Conservation (phyloP, 2,797 vertebrate genomes). For the Sebastes cheni region DNA sequence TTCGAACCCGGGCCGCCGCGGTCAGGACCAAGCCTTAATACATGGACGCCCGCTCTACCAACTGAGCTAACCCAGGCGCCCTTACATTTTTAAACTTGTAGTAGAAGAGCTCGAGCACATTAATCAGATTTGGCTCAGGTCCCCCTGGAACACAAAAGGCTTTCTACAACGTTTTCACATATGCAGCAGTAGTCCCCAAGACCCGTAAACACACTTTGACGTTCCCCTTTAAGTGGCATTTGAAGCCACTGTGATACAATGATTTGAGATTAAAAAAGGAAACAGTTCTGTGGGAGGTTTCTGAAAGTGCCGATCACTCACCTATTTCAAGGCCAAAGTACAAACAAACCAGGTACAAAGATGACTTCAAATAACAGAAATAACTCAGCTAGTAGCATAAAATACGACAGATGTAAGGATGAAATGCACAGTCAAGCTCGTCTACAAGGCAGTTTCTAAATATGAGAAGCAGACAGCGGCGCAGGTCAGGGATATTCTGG, state of each 20-base stretch:
- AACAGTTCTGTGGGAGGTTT: neutral
- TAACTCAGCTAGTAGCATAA: neutral
- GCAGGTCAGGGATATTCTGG: constrained; percentile 19
- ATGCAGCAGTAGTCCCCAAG: neutral
- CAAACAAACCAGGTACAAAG: constrained; percentile 3
- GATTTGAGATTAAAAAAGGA: constrained; percentile 17
- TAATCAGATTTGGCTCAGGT: neutral
- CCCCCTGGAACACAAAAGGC: neutral
- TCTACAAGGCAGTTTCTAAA: constrained; percentile 1
- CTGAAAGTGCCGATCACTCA: neutral
- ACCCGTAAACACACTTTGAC: constrained; percentile 23
- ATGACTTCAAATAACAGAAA: neutral
- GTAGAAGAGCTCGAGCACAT: neutral
- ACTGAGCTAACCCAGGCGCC: too few relatives aligned
- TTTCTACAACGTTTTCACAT: neutral
- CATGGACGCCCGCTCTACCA: too few relatives aligned
- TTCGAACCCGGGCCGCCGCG: too few relatives aligned
- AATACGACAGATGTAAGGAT: constrained; percentile 11
- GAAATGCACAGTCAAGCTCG: neutral
- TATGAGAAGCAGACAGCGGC: neutral
- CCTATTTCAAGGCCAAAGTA: neutral
- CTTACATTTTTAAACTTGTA: neutral
- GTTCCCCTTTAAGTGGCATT: neutral
- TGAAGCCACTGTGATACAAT: neutral
- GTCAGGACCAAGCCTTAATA: too few relatives aligned